Conservation (phyloP, 1,140 invertebrate genomes). For the Dreissena rostriformis region DNA sequence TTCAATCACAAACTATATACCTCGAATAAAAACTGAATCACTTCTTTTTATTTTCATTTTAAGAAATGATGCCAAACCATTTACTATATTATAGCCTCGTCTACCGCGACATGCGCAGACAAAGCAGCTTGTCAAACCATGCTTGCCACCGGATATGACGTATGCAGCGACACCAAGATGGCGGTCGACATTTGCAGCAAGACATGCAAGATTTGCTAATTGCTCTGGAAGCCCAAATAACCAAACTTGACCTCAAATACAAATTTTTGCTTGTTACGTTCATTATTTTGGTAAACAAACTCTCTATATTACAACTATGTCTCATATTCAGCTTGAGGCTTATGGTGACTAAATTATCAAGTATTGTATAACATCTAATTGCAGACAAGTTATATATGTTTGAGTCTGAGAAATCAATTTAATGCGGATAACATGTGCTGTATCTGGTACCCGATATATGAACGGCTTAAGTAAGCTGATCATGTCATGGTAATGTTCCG, state of each 20-base stretch:
- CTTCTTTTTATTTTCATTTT: too few species aligned
- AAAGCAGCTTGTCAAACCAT: conserved; percentile 14
- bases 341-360: not conserved
- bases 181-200: conserved; percentile 49
- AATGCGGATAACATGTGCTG: not conserved
- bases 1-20: too few species aligned
- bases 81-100: not conserved
- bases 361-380: too few species aligned
- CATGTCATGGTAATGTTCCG: not conserved
- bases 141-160: conserved; percentile 45
- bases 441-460: not conserved
- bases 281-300: not conserved
- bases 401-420: too few species aligned
- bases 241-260: not conserved
- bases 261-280: not conserved
- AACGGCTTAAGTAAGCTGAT: not conserved
- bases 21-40: too few species aligned
- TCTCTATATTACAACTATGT: not conserved
- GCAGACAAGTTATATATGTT: too few species aligned
- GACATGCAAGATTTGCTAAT: conserved; percentile 36
- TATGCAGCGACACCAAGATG: conserved; percentile 32
- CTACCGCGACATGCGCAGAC: conserved; percentile 23
- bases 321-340: not conserved
- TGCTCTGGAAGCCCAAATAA: not conserved
- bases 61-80: too few species aligned